phyloP scores from a whole-genome alignment of 2,888 invertebrate genomes.

The Silvanus unidentatus region DNA sequence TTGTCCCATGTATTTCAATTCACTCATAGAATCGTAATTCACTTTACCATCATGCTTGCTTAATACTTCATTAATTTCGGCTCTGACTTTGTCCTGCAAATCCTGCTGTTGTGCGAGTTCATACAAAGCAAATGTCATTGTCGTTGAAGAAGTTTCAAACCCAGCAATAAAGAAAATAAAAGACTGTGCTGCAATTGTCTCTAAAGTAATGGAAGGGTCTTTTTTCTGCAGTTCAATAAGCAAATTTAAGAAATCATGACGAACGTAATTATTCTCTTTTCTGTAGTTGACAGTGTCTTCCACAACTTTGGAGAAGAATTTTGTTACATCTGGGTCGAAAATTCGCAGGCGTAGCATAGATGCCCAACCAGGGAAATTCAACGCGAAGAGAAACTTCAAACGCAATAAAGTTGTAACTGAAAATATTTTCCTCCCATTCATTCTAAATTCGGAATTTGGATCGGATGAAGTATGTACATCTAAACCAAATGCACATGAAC shows the following conservation, averaged over 20 bases:
- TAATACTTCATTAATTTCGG: constrained; percentile 22
- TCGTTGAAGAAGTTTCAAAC: constrained; percentile 23
- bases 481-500: constrained; percentile 54
- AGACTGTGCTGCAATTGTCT: constrained; percentile 20
- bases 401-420: background rate
- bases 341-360: constrained; percentile 6
- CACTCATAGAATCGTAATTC: no score
- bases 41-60: no score
- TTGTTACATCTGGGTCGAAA: constrained; percentile 13
- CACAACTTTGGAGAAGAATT: constrained; percentile 31
- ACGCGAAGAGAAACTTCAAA: background rate
- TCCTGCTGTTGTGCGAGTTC: constrained; percentile 19
- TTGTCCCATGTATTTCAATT: constrained; percentile 57
- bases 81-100: constrained; percentile 18
- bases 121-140: constrained; percentile 21
- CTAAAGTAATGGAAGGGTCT: constrained; percentile 11
- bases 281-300: constrained; percentile 41
- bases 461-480: constrained; percentile 27
- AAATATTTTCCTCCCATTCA: background rate
- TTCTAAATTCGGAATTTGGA: background rate
- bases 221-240: constrained; percentile 29
- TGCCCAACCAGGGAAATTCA: constrained; percentile 3
- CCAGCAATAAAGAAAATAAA: constrained; percentile 22
- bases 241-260: constrained; percentile 50
- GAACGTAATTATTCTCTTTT: constrained; percentile 32